Evolutionary conservation across 2,113 vertebrate genomes (phyloP).

Genomic region (Notechis scutatus): DNA sequence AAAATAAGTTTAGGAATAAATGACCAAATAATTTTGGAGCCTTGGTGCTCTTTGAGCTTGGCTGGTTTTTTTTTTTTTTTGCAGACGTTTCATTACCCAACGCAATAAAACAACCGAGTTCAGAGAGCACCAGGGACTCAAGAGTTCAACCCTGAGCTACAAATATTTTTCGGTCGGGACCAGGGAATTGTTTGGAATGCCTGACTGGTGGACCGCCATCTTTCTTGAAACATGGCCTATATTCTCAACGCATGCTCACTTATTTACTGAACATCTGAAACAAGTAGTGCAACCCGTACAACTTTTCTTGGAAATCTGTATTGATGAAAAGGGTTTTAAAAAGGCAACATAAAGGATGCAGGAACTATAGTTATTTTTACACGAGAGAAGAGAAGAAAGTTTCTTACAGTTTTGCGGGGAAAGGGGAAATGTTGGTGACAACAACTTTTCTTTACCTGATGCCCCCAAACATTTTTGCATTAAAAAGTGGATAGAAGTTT

Average conservation of each 20-base stretch:
- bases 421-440: background rate
- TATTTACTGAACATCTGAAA: background rate
- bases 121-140: background rate
- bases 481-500: background rate
- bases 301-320: background rate
- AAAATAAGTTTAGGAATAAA: background rate
- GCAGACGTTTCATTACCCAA: background rate
- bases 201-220: background rate
- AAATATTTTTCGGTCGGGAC: background rate
- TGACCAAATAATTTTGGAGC: background rate
- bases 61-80: background rate
- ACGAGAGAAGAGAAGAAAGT: background rate
- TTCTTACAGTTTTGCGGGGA: background rate
- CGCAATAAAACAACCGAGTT: background rate
- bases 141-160: background rate
- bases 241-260: background rate
- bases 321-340: background rate
- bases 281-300: background rate
- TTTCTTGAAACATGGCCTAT: background rate
- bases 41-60: background rate
- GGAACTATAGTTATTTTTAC: background rate
- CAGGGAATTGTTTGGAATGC: background rate
- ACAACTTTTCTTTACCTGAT: background rate
- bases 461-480: background rate
- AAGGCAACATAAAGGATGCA: background rate